Evolutionary conservation across 2,888 invertebrate genomes (phyloP).

Genomic region (Phania funesta): DNA sequence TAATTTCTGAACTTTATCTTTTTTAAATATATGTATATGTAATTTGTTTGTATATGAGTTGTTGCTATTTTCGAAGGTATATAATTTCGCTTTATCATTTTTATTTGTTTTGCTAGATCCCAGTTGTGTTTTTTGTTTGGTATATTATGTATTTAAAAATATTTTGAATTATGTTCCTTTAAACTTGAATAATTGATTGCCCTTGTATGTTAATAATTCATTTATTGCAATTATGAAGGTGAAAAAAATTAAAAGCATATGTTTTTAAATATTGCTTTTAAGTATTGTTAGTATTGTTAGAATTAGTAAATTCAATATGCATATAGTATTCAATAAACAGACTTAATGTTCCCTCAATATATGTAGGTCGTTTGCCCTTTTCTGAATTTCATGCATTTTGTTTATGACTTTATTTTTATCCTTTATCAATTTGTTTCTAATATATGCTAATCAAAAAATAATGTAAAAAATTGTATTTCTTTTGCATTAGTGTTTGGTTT

Average conservation of each 20-base stretch:
- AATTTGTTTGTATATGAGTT: constrained; percentile 53
- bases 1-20: constrained; percentile 21
- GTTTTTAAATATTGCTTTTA: constrained; percentile 51
- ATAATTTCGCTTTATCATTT: constrained; percentile 58
- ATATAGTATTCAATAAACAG: constrained; percentile 48
- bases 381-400: not conserved
- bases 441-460: constrained; percentile 54
- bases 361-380: constrained; percentile 16
- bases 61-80: constrained; percentile 53
- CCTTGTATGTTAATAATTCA: constrained; percentile 59
- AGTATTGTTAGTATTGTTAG: constrained; percentile 36
- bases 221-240: constrained; percentile 53
- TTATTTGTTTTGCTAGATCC: constrained; percentile 53
- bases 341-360: constrained; percentile 64
- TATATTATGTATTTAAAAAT: constrained; percentile 17
- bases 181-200: constrained; percentile 65
- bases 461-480: constrained; percentile 35
- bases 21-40: constrained; percentile 53
- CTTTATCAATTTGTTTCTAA: constrained; percentile 20
- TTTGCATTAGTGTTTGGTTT: constrained; percentile 25
- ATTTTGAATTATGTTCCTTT: constrained; percentile 59
- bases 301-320: constrained; percentile 50
- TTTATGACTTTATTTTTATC: constrained; percentile 2
- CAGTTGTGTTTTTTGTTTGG: constrained; percentile 49
- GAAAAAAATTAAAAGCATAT: constrained; percentile 29